These are phyloP conservation scores for Ceratotherium simum DNA, from an alignment of 2,113 vertebrate species.

Conservation along the genomic window DNA sequence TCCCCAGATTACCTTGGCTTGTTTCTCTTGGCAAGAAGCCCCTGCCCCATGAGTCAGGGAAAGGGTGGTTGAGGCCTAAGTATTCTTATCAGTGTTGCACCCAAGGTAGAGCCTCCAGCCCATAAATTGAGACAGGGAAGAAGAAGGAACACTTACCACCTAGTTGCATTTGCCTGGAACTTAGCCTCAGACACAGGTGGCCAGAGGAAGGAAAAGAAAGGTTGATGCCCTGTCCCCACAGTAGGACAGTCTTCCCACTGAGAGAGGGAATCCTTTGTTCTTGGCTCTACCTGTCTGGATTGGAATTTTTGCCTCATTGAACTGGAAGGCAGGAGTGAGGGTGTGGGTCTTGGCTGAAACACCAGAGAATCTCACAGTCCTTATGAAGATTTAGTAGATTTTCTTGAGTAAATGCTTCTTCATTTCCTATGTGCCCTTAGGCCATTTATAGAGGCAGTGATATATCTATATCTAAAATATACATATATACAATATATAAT, in stretches of 20 bases:
- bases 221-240: background rate
- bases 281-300: background rate
- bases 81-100: background rate
- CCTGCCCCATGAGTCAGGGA: background rate
- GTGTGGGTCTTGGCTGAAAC: background rate
- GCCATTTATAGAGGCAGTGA: background rate
- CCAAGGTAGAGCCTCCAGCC: background rate
- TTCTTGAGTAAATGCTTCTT: background rate
- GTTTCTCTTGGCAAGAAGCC: background rate
- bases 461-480: background rate
- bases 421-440: background rate
- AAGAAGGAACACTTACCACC: background rate
- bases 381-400: background rate
- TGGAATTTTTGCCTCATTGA: background rate
- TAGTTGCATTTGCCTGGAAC: background rate
- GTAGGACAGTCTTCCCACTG: background rate
- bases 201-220: background rate
- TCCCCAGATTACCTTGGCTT: background rate
- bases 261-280: background rate
- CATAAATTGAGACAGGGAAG: background rate
- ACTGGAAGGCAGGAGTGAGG: background rate
- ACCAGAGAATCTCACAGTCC: background rate
- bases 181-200: background rate
- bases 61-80: background rate
- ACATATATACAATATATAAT: too few relatives aligned